Conservation (phyloP, 2,113 vertebrate genomes). For the rabbit (Oryctolagus cuniculus) region DNA sequence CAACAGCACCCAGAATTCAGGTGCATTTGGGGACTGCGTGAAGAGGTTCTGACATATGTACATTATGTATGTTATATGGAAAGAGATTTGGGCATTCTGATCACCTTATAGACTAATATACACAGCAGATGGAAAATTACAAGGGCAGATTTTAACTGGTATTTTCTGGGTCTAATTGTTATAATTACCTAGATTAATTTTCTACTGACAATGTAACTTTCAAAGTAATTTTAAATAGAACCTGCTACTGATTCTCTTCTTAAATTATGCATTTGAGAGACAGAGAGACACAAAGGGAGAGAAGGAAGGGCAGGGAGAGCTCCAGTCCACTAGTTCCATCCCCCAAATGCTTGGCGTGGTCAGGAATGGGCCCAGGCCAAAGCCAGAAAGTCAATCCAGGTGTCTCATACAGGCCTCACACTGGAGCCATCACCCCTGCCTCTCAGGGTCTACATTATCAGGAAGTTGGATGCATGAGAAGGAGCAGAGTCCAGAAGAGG, state of each 20-base stretch:
- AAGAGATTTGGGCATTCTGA: background rate
- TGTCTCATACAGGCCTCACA: no score
- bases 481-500: no score
- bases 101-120: background rate
- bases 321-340: no score
- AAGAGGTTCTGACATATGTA: background rate
- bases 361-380: no score
- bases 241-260: background rate
- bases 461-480: no score
- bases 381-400: no score
- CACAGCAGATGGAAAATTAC: background rate
- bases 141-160: background rate
- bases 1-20: background rate
- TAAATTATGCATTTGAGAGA: no score
- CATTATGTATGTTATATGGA: background rate
- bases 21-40: background rate
- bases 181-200: constrained; percentile 16
- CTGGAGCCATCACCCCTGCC: no score
- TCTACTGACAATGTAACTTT: background rate
- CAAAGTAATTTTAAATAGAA: background rate
- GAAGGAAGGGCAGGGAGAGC: no score
- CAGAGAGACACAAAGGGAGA: no score
- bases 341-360: no score
- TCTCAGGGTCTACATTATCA: no score
- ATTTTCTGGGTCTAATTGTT: background rate